Percentiles rank a stretch among this genome's conserved stretches.
Evolutionary conservation across 2,113 vertebrate genomes (phyloP).

Genomic region (Platichthys flesus): DNA sequence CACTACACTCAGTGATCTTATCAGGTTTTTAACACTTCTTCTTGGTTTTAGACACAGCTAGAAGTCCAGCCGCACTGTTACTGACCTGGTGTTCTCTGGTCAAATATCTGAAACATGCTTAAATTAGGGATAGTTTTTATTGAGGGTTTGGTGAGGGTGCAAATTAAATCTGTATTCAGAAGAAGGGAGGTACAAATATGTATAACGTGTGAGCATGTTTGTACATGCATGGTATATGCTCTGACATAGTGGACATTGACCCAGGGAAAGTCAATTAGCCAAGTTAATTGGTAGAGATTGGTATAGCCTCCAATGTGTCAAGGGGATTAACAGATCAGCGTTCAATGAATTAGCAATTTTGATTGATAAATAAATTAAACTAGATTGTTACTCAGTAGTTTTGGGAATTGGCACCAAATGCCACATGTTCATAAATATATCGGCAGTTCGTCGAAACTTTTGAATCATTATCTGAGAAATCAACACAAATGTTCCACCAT

Average conservation of each 20-base stretch:
- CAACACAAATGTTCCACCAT: too few relatives aligned
- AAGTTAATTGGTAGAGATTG: neutral
- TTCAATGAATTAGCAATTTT: neutral
- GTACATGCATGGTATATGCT: neutral
- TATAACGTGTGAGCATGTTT: neutral
- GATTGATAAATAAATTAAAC: neutral
- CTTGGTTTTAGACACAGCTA: neutral
- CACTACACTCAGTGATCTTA: slow-evolving; percentile 24
- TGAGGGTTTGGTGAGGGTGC: too few relatives aligned
- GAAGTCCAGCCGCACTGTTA: neutral
- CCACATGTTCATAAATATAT: neutral
- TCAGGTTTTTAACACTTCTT: slow-evolving; percentile 12
- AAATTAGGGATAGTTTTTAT: neutral
- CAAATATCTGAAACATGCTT: neutral
- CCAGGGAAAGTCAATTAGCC: slow-evolving; percentile 8
- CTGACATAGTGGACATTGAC: neutral
- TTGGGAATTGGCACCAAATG: too few relatives aligned
- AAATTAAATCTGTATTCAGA: neutral
- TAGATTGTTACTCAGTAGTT: too few relatives aligned
- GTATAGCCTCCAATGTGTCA: neutral
- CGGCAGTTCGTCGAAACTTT: too few relatives aligned
- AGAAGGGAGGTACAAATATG: too few relatives aligned
- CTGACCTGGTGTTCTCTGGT: neutral
- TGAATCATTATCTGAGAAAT: too few relatives aligned
- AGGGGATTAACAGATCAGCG: neutral